Base-by-base conservation (phyloP, 2,797 vertebrate genomes). In the Hippoglossus hippoglossus region DNA sequence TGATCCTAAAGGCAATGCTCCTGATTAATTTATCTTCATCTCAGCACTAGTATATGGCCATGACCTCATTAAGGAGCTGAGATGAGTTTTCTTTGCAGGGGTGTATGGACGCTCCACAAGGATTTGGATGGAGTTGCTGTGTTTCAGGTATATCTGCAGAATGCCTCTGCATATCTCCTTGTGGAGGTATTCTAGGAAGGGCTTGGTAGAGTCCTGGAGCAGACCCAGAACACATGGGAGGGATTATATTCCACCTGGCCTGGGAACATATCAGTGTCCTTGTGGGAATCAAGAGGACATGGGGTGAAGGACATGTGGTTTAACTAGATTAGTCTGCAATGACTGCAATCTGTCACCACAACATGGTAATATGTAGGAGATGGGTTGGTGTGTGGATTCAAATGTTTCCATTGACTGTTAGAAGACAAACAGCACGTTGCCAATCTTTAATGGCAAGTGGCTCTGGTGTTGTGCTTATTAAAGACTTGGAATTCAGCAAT, bases 221-320 rank as follows among this genome's bases (percentile, higher is more conserved):
- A 8, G 44, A 19, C 18, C 44, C 44, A 46, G 44, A 19, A 46
- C 28, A 39, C 47, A 49, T 49, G 18, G 47, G 47, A 49, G 19
- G 8, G 47, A 49, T 49, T 49, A 49, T 10, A 10, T 21, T 49
- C 47, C 47, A 49, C 74, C 67, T 76, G 57, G 56, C 31, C 44
- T 54, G 12, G 12, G 53, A 81, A 53, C 70, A 66, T 60, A 74
- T 21, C 19, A 5, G n/a, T 49, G 47, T 49, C 47, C 47, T 21
- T 49, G 47, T 11, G 44, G 18, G 44, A 46, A 19, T 46, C 47
- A 49, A 49, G 47, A 21, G 18, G n/a, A 7, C 47, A 15, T 49
- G n/a, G 9, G 47, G 47, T 24, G 50, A 22, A 51, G 21, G 26
- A 53, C 47, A 51, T 63, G 54, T 49, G 57, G 63, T 34, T 69